Percentiles rank a stretch among this genome's conserved stretches.
phyloP scores from a whole-genome alignment of 2,888 invertebrate genomes.

The Epistrophe eligans region DNA sequence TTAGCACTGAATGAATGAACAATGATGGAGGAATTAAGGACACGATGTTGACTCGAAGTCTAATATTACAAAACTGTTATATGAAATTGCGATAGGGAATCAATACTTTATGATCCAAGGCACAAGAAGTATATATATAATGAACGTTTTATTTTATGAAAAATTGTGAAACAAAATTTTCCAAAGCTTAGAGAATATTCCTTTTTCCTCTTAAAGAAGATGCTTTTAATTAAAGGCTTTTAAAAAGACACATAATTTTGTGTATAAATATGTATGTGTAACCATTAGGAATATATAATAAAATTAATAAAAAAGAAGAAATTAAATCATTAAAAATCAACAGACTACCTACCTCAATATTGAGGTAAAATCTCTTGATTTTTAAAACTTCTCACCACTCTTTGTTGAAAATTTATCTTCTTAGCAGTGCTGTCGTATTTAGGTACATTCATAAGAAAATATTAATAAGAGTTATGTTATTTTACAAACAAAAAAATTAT shows the following conservation, averaged over 20 bases:
- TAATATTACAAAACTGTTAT: constrained; percentile 27
- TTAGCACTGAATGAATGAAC: constrained; percentile 48
- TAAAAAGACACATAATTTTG: neutral
- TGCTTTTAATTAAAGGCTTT: neutral
- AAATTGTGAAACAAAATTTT: neutral
- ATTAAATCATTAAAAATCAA: neutral
- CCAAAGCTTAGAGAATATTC: neutral
- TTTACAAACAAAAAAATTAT: too few species aligned
- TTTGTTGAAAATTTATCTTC: constrained; percentile 7
- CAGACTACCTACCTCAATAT: constrained; percentile 28
- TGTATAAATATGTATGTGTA: too few species aligned
- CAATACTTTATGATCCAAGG: neutral
- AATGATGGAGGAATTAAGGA: constrained; percentile 38
- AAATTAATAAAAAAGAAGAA: neutral
- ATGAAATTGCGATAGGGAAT: constrained; percentile 3
- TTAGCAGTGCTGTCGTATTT: neutral
- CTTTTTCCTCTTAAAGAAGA: neutral
- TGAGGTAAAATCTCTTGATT: neutral
- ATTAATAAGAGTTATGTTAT: too few species aligned
- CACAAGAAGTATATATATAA: neutral
- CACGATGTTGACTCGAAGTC: constrained; percentile 31
- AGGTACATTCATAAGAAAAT: too few species aligned
- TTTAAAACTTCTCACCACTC: constrained; percentile 1
- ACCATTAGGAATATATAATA: neutral
- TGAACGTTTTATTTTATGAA: neutral